phyloP scores from a whole-genome alignment of 2,797 vertebrate genomes.

The Ptychadena robeensis region DNA sequence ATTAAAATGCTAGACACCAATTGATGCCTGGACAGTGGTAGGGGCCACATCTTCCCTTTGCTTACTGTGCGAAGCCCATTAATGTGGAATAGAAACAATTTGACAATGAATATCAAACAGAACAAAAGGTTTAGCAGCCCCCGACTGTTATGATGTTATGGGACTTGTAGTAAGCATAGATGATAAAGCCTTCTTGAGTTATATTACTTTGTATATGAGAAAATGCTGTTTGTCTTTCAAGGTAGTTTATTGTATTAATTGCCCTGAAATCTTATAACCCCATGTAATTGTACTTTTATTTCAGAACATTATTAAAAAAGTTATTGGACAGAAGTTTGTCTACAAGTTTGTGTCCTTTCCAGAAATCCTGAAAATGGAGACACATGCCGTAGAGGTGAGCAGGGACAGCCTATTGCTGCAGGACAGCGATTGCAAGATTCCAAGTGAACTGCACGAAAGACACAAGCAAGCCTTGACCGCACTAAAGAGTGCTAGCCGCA shows the following conservation, averaged over 20 bases:
- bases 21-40: too few species aligned
- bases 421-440: conserved; percentile 77
- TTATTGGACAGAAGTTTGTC: conserved; percentile 95
- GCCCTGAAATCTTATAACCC: background rate
- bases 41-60: too few species aligned
- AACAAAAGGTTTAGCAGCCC: too few species aligned
- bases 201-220: too few species aligned
- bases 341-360: conserved; percentile 97
- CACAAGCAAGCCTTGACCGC: conserved; percentile 79
- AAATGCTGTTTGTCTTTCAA: too few species aligned
- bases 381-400: conserved; percentile 86
- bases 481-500: conserved; percentile 81
- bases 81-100: too few species aligned
- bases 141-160: too few species aligned
- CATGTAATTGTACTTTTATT: conserved; percentile 64
- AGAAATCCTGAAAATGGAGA: conserved; percentile 94
- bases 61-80: too few species aligned
- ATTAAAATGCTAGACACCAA: too few species aligned
- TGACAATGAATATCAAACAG: too few species aligned
- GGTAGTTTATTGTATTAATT: background rate
- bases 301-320: conserved; percentile 97
- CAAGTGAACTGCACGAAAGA: conserved; percentile 78
- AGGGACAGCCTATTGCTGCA: conserved; percentile 83
- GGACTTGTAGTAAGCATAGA: background rate
- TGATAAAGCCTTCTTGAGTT: too few species aligned